Conservation (phyloP, 2,888 invertebrate species). For the Electrophaes corylata region DNA sequence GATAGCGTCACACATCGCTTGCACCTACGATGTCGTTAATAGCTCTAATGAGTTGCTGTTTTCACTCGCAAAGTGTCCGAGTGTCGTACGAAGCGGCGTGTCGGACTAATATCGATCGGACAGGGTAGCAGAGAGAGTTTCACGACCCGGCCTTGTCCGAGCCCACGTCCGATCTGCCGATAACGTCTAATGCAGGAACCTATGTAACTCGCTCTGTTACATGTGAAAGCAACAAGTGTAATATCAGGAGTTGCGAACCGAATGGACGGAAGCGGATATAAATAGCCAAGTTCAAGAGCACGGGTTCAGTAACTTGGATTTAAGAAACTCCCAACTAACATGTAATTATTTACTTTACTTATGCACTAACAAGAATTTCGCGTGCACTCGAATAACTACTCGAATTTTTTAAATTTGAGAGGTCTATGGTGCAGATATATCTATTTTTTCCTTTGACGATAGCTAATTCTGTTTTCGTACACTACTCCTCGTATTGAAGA, state of each 20-base stretch:
- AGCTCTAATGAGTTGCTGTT: constrained; percentile 70
- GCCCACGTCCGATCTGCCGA: constrained; percentile 61
- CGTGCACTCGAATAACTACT: too few species aligned
- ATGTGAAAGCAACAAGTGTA: constrained; percentile 76
- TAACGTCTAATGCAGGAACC: constrained; percentile 63
- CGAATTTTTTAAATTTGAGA: too few species aligned
- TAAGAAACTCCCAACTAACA: too few species aligned
- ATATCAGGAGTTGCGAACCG: constrained; percentile 57
- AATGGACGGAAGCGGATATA: constrained; percentile 54
- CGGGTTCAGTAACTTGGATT: constrained; percentile 22
- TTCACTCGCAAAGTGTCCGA: constrained; percentile 60
- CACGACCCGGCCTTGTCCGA: constrained; percentile 44
- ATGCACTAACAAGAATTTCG: too few species aligned
- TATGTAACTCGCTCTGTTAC: constrained; percentile 59
- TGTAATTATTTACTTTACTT: too few species aligned
- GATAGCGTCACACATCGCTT: constrained; percentile 58
- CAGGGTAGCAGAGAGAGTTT: constrained; percentile 66
- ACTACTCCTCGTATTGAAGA: too few species aligned
- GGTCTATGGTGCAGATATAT: too few species aligned
- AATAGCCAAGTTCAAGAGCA: constrained; percentile 69
- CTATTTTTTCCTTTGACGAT: too few species aligned
- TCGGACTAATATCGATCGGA: constrained; percentile 65
- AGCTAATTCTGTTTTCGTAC: too few species aligned
- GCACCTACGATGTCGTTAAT: constrained; percentile 59
- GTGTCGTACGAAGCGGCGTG: constrained; percentile 35